A percentile compares a stretch with the other conserved stretches of the same genome.
phyloP scores from a whole-genome alignment of 2,888 invertebrate genomes.

The Argyresthia albistria region DNA sequence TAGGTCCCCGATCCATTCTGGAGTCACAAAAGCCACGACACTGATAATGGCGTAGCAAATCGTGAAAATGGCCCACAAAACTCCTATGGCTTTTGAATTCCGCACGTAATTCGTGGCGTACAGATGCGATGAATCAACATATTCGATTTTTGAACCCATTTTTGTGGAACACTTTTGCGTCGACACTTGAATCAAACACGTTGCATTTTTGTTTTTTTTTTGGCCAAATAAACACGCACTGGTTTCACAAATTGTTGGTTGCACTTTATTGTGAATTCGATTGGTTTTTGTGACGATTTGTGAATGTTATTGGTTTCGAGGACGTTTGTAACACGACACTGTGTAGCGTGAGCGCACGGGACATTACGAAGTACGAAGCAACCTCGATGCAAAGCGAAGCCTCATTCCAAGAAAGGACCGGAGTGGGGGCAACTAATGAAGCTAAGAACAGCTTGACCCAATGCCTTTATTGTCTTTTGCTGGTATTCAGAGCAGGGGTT shows the following conservation, averaged over 20 bases:
- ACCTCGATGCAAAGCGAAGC: conserved; percentile 34
- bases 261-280: background rate
- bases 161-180: conserved; percentile 23
- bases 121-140: conserved; percentile 91
- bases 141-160: conserved; percentile 94
- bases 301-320: conserved; percentile 7
- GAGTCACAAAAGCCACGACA: conserved; percentile 95
- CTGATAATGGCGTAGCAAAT: conserved; percentile 97
- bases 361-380: conserved; percentile 19
- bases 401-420: conserved; percentile 28
- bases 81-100: conserved; percentile 95
- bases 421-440: conserved; percentile 49
- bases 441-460: conserved; percentile 42
- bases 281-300: background rate
- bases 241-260: background rate
- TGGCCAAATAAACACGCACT: background rate
- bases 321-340: conserved; percentile 28
- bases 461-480: conserved; percentile 17
- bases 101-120: conserved; percentile 93
- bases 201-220: conserved; percentile 19
- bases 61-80: conserved; percentile 97
- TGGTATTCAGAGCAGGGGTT: background rate
- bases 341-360: conserved; percentile 13
- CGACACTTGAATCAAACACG: conserved; percentile 21
- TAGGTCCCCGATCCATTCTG: conserved; percentile 91